These are phyloP conservation scores for Danio rerio DNA, from an alignment of 2,113 vertebrate species.

Conservation along the genomic window DNA sequence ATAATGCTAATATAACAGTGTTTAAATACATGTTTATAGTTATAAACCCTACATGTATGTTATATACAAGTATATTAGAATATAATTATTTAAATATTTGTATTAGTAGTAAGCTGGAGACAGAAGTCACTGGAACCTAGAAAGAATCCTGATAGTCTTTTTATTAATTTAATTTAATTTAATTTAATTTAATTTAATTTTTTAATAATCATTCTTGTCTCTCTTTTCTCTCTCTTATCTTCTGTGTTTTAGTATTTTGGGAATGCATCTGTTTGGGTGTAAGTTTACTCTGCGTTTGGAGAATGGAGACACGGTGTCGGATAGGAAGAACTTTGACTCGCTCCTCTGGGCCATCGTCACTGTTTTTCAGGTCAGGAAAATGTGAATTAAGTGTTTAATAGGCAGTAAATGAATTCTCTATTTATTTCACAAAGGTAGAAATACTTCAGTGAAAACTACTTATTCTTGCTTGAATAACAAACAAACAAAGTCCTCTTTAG, in stretches of 20 bases:
- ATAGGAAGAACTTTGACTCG: conserved; percentile 97
- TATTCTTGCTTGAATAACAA: neutral
- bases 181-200: too few species aligned
- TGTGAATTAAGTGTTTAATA: neutral
- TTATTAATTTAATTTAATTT: too few species aligned
- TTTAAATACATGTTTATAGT: too few species aligned
- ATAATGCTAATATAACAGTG: too few species aligned
- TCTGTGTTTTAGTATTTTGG: conserved; percentile 85
- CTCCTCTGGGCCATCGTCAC: conserved; percentile 98
- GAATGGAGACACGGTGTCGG: conserved; percentile 90
- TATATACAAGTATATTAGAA: too few species aligned
- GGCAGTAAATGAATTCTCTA: neutral
- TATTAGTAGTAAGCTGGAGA: neutral
- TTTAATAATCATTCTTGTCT: neutral
- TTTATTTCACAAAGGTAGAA: neutral
- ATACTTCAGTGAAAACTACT: neutral
- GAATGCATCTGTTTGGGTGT: conserved; percentile 97
- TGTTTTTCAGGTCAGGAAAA: conserved; percentile 88
- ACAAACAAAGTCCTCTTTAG: neutral
- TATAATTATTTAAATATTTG: neutral
- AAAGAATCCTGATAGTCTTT: neutral
- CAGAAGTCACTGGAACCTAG: neutral
- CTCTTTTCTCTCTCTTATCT: neutral
- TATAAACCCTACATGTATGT: too few species aligned
- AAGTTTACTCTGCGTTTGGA: conserved; percentile 94